These are phyloP conservation scores for Nomada lathburiana DNA, from an alignment of 2,888 invertebrate species.

Conservation along the genomic window DNA sequence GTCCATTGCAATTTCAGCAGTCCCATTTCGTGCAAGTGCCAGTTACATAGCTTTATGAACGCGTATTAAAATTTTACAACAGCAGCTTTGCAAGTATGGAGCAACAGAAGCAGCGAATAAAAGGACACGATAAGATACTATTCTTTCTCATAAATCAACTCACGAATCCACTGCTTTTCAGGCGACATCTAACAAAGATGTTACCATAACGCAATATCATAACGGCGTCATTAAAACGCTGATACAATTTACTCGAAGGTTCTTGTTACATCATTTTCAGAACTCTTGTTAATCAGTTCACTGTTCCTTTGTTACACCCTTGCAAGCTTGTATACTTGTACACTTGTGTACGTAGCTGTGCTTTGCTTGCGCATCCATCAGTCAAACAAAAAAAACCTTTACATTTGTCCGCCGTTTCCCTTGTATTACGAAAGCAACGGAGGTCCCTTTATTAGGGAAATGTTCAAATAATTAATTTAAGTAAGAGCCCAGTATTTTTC, in stretches of 20 bases:
- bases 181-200: slow-evolving; percentile 1
- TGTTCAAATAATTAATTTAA: no score
- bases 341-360: neutral
- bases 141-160: neutral
- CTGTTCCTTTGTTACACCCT: slow-evolving; percentile 12
- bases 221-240: slow-evolving; percentile 23
- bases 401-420: neutral
- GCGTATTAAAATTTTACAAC: neutral
- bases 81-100: neutral
- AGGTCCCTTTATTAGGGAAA: no score
- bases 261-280: slow-evolving; percentile 35
- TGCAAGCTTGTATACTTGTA: neutral
- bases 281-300: slow-evolving; percentile 43
- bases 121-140: neutral
- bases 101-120: neutral
- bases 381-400: neutral
- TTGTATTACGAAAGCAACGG: no score
- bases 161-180: neutral
- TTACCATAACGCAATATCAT: slow-evolving; percentile 3
- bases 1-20: neutral
- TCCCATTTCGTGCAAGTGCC: neutral
- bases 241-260: slow-evolving; percentile 44
- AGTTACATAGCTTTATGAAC: neutral
- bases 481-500: no score
- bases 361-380: neutral